Evolutionary conservation across 1,140 invertebrate genomes (phyloP).

Genomic region (Bombus balteatus): DNA sequence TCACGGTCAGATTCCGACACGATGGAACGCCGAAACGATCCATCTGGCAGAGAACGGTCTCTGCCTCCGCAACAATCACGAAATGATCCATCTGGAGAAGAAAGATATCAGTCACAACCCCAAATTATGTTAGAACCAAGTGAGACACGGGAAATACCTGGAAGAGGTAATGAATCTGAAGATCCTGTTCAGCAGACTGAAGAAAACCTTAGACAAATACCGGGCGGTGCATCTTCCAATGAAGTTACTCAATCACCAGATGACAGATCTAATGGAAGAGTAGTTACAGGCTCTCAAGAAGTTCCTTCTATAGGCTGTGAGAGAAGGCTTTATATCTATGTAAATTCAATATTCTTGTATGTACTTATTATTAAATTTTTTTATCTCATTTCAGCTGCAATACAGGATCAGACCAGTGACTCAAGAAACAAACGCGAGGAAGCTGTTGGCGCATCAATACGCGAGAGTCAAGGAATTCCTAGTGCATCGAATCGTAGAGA

Average conservation of each 20-base stretch:
- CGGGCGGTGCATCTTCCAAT: constrained; percentile 76
- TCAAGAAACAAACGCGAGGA: constrained; percentile 78
- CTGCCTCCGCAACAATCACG: constrained; percentile 75
- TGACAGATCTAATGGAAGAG: constrained; percentile 73
- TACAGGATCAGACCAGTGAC: constrained; percentile 73
- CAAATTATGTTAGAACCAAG: constrained; percentile 69
- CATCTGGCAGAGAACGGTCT: constrained; percentile 77
- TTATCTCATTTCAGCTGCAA: constrained; percentile 52
- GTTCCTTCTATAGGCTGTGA: constrained; percentile 67
- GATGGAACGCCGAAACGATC: constrained; percentile 78
- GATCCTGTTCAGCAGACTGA: constrained; percentile 69
- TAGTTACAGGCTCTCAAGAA: constrained; percentile 80
- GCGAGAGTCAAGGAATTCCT: constrained; percentile 71
- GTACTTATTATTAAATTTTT: not conserved
- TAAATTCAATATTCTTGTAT: not conserved
- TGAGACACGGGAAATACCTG: constrained; percentile 76
- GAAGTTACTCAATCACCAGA: constrained; percentile 68
- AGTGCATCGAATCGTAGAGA: constrained; percentile 74
- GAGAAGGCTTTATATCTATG: constrained; percentile 26
- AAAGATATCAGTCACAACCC: constrained; percentile 64
- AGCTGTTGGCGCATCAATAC: constrained; percentile 78
- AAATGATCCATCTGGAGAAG: constrained; percentile 80
- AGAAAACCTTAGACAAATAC: constrained; percentile 75
- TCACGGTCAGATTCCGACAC: constrained; percentile 69
- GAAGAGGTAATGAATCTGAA: constrained; percentile 74